Evolutionary conservation across 1,140 invertebrate species (phyloP).

Genomic region (Drosophila quadrilineata): DNA sequence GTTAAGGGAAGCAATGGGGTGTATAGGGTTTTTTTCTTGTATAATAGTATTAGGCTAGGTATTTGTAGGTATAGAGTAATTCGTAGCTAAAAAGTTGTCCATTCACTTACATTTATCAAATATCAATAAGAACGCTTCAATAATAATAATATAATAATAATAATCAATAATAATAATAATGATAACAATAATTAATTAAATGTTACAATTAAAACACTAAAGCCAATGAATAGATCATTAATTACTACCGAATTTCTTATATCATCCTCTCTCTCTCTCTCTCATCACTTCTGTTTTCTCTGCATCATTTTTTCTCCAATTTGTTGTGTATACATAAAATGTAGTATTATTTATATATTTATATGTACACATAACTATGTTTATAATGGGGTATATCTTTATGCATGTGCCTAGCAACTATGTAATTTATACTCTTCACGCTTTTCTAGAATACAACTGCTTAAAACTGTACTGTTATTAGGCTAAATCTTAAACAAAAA

Average conservation of each 20-base stretch:
- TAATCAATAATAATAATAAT: slow-evolving; percentile 73
- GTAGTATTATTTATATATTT: slow-evolving; percentile 12
- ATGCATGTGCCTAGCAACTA: slow-evolving; percentile 54
- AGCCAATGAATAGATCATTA: slow-evolving; percentile 76
- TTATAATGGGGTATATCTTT: slow-evolving; percentile 14
- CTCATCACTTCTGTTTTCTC: slow-evolving; percentile 11
- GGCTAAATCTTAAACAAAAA: too few relatives aligned
- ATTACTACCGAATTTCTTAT: slow-evolving; percentile 45
- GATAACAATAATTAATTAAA: slow-evolving; percentile 51
- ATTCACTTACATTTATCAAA: slow-evolving; percentile 47
- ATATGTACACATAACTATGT: slow-evolving; percentile 17
- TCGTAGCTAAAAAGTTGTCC: slow-evolving; percentile 46
- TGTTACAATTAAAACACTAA: slow-evolving; percentile 75
- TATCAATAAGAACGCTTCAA: slow-evolving; percentile 63
- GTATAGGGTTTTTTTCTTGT: background rate
- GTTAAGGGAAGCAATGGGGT: slow-evolving; percentile 1
- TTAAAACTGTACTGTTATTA: slow-evolving; percentile 4
- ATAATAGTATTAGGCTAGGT: slow-evolving; percentile 58
- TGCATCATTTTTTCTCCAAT: slow-evolving; percentile 21
- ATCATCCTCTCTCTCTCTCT: too few relatives aligned
- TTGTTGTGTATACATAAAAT: slow-evolving; percentile 11
- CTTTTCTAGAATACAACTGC: slow-evolving; percentile 20
- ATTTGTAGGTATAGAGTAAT: slow-evolving; percentile 57
- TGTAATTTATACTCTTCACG: slow-evolving; percentile 62
- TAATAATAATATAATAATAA: slow-evolving; percentile 54